Conservation (phyloP, 2,113 vertebrate genomes). For the Hippocampus zosterae region DNA sequence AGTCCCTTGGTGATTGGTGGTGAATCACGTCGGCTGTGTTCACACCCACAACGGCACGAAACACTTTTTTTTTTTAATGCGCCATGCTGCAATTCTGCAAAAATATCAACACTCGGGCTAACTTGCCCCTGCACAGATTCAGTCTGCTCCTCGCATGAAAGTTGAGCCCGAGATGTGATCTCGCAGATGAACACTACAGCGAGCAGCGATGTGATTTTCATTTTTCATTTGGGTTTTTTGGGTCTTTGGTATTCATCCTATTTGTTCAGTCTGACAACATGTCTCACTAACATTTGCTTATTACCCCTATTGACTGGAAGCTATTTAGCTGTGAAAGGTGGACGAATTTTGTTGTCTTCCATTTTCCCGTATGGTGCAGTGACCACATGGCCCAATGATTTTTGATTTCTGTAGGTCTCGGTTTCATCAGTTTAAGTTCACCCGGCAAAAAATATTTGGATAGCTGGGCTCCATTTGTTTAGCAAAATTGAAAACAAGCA, state of each 20-base stretch:
- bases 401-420: neutral
- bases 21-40: too few relatives aligned
- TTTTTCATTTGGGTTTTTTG: too few relatives aligned
- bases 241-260: neutral
- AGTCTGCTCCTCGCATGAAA: too few relatives aligned
- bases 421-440: constrained; percentile 6
- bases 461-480: constrained; percentile 9
- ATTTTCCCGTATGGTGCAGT: neutral
- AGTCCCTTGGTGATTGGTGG: too few relatives aligned
- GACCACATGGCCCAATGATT: neutral
- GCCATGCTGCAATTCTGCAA: too few relatives aligned
- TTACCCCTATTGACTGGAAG: neutral
- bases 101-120: too few relatives aligned
- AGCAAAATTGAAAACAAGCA: constrained; percentile 5
- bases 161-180: neutral
- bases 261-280: neutral
- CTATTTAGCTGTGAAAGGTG: neutral
- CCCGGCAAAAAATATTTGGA: constrained; percentile 12
- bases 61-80: too few relatives aligned
- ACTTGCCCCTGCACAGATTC: too few relatives aligned
- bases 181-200: neutral
- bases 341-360: neutral
- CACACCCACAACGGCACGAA: too few relatives aligned
- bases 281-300: neutral
- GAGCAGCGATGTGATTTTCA: too few relatives aligned